Base-by-base conservation (phyloP, 2,113 vertebrate genomes). In the Entosphenus tridentatus region DNA sequence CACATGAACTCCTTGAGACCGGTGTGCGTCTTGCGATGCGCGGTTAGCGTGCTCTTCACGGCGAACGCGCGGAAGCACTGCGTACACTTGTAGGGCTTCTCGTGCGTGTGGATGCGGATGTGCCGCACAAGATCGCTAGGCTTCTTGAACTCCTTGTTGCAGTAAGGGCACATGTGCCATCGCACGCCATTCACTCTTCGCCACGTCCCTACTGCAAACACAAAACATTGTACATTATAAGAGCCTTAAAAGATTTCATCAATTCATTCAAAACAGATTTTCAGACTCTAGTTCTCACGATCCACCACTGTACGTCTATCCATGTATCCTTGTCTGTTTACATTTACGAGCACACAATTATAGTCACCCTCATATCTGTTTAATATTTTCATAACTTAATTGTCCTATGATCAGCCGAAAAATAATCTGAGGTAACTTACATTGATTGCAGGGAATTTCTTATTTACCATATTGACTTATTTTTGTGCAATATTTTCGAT, bases 31-130 rank as follows among this genome's bases (percentile, higher is more conserved):
- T 98, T 97, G 79, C 90, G 88, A 75, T 98, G 92, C 57, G 93
- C 93, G 0, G 93, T 98, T 56, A 98, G 88, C 12, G 93, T 98
- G 65, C 93, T 98, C 80, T 97, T 98, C 65, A 98, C 93, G 0
- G 92, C 93, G 11, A 98, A 98, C 56, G 93, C 90, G 67, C 92
- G 80, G 80, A 95, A 97, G 78, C 92, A 98, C 80, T 96, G 90
- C 58, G 91, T 87, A 77, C 93, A 98, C 80, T 95, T 98, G 79
- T 89, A 98, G 3, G 93, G 93, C 77, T 95, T 97, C 80, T 98
- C 92, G 0, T 98, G 93, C 5, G 93, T 98, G 76, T 98, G 93
- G 72, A 98, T 98, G 73, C 93, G 89, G 73, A 98, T 92, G 75
- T 98, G 93, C 1, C 92, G 89, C 21, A 95, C 93, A 2, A 98